Evolutionary conservation across 53 echinoderm and acorn worm genomes (phyloP), one percentile per base, ranked within the genome.

Genomic region (Temnopleurus reevesii): DNA sequence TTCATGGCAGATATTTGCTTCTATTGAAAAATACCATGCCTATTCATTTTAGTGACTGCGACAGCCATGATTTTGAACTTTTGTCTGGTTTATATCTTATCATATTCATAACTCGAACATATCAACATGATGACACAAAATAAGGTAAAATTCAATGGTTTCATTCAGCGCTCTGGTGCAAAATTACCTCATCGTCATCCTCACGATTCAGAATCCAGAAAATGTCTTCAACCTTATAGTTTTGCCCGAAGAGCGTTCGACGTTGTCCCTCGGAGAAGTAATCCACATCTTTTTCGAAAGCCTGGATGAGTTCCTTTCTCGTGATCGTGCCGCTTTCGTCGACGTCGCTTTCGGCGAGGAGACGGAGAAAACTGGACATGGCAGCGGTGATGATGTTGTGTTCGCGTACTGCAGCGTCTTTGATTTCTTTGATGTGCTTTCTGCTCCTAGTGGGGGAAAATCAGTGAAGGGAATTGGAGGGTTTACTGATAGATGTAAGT

Each of bases 151-250:
- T n/a, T n/a, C n/a, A n/a, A n/a, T n/a, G n/a, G n/a, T n/a, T n/a
- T n/a, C n/a, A n/a, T n/a, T n/a, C n/a, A n/a, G n/a, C n/a, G n/a
- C n/a, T n/a, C n/a, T n/a, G n/a, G n/a, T n/a, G n/a, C n/a, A n/a
- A n/a, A 76, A 19, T 25, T 15, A 97, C 97, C 95, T 90, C 83
- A 21, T 80, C 95, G 53, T 97, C 94, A 3, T 61, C 18, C 47
- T 94, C 92, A 19, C 76, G 55, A 61, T 97, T 94, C 76, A 97
- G 41, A 58, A 57, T 90, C 18, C 94, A 90, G 46, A 97, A 97
- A 21, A 97, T 93, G 10, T 95, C 97, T 1, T 92, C 61, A 15
- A 95, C 81, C 0, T 89, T 89, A 86, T 65, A 94, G 46, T 92
- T 17, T 4, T 90, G 86, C 18, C 95, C 97, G 53, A 97, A 97